phyloP scores from a whole-genome alignment of 37 sponge, comb jelly and placozoan species.

The Oscarella lobularis region DNA sequence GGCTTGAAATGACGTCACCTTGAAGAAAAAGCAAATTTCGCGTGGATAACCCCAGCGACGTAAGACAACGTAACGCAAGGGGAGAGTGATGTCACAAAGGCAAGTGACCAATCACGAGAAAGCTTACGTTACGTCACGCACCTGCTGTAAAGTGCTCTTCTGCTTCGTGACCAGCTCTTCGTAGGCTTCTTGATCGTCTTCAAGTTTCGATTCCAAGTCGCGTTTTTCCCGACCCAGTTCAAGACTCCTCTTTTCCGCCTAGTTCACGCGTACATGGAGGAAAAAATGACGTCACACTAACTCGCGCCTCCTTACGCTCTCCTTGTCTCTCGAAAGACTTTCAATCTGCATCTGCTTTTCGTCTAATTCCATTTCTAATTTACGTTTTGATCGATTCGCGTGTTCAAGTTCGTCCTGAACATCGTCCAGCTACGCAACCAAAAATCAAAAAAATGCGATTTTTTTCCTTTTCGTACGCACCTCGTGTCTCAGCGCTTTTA shows the following conservation, averaged over 20 bases:
- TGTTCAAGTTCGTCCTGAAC: conserved; percentile 42
- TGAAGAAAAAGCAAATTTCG: too few relatives aligned
- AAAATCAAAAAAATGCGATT: too few relatives aligned
- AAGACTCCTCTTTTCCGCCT: not conserved
- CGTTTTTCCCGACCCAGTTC: conserved; percentile 52
- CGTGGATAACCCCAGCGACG: too few relatives aligned
- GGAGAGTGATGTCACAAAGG: too few relatives aligned
- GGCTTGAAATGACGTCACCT: too few relatives aligned
- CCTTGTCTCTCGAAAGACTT: not conserved
- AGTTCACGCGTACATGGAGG: not conserved
- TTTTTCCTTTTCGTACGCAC: too few relatives aligned
- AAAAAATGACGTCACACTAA: not conserved
- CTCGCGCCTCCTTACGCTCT: not conserved
- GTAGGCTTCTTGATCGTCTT: conserved; percentile 80
- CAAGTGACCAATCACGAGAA: too few relatives aligned
- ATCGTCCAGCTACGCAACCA: not conserved
- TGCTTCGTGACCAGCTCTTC: conserved; percentile 42
- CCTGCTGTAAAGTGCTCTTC: not conserved
- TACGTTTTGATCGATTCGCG: conserved; percentile 6
- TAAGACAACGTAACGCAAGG: too few relatives aligned
- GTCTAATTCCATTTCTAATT: not conserved
- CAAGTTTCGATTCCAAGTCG: conserved; percentile 47
- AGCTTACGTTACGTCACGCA: not conserved
- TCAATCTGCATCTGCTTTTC: not conserved
- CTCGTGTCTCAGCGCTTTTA: not conserved